Evolutionary conservation across 2,888 invertebrate species (phyloP), one percentile per base, ranked within the genome.

Genomic region (Spodoptera littoralis): DNA sequence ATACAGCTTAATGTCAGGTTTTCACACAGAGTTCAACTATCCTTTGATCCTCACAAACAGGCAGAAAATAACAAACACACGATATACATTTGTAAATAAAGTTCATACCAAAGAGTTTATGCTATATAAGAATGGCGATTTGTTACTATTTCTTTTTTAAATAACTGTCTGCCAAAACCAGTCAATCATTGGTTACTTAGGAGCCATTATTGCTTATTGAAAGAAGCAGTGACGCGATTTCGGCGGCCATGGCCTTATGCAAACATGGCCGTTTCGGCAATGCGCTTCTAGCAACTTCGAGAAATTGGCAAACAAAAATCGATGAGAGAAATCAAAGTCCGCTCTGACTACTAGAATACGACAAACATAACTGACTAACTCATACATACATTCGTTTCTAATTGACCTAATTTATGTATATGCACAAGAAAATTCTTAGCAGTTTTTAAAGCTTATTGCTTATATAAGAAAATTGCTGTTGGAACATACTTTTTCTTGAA

Each of bases 171-270:
- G 30, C 44, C 48, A 62, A 66, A 36, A 36, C 36, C 51, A 56
- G 42, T 52, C 72, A 66, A 63, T 63, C n/a, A 61, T 41, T 74
- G 71, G 80, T 80, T 80, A 79, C 73, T 67, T 55, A 74, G 70
- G 44, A 61, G 27, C 27, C 13, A 66, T 77, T 77, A 77, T 78
- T 73, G 67, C 65, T 65, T 69, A 81, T 80, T 82, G 80, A 81
- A 81, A 80, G 70, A 73, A 61, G 72, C 73, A 63, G 62, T 73
- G 77, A 70, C 73, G 81, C 77, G 78, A 81, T 79, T 82, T 82
- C 75, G 64, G 78, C 72, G 81, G 60, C 82, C 86, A 65, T 84
- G 85, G 85, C 82, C 85, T 85, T 86, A 86, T 83, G 85, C 81
- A 86, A 86, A 87, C 84, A 70, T 76, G 45, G 64, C 42, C 56